phyloP scores from a whole-genome alignment of 2,797 vertebrate genomes.

The Amphiprion clarkii region DNA sequence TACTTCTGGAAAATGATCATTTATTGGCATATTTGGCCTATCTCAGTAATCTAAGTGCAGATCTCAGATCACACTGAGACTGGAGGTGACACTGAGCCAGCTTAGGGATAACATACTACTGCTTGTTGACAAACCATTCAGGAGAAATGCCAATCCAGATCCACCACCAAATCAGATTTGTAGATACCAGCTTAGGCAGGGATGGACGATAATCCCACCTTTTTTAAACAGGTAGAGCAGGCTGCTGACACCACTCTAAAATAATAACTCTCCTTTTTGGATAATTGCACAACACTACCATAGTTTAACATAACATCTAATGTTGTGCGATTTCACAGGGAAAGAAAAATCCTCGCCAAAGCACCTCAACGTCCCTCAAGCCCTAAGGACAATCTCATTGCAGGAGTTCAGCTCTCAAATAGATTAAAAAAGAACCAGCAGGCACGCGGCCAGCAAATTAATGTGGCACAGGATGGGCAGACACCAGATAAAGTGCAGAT shows the following conservation, averaged over 20 bases:
- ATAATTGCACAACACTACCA: background rate
- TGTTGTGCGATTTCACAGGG: slow-evolving; percentile 22
- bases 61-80: slow-evolving; percentile 39
- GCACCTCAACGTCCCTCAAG: slow-evolving; percentile 28
- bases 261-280: slow-evolving; percentile 5
- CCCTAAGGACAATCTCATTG: slow-evolving; percentile 59
- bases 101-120: slow-evolving; percentile 40
- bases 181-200: slow-evolving; percentile 20
- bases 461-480: slow-evolving; percentile 39
- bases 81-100: slow-evolving; percentile 53
- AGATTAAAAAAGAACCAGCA: slow-evolving; percentile 60
- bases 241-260: background rate
- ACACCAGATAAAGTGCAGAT: slow-evolving; percentile 32
- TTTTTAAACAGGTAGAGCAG: slow-evolving; percentile 32
- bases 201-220: slow-evolving; percentile 21
- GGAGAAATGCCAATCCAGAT: slow-evolving; percentile 39
- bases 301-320: background rate
- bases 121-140: slow-evolving; percentile 50
- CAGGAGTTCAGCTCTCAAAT: slow-evolving; percentile 60
- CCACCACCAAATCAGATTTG: slow-evolving; percentile 53
- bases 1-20: no score
- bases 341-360: slow-evolving; percentile 31
- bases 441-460: slow-evolving; percentile 57
- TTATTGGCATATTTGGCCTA: no score
- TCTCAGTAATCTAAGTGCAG: slow-evolving; percentile 12